A percentile compares a stretch with the other conserved stretches of the same genome.
These are phyloP conservation scores for Podarcis siculus DNA, from an alignment of 2,797 vertebrate species.

Conservation along the genomic window DNA sequence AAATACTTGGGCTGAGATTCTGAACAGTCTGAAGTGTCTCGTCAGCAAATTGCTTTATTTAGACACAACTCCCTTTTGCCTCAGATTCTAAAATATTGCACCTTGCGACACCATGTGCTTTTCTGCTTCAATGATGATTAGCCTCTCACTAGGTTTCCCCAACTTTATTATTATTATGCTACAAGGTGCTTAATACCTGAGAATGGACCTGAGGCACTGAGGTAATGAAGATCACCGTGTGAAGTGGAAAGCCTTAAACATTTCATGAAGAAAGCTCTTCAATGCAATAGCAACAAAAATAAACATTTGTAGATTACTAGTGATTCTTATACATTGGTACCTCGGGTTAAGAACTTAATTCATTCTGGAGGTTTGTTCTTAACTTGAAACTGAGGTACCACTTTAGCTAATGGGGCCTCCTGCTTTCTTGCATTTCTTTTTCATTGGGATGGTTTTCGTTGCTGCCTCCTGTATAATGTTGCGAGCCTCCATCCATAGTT, in stretches of 20 bases:
- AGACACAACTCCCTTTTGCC: background rate
- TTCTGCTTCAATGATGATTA: constrained; percentile 22
- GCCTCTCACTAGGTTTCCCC: background rate
- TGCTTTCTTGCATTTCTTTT: too few species aligned
- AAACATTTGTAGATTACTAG: background rate
- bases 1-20: background rate
- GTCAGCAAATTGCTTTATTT: background rate
- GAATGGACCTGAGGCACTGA: fast-evolving
- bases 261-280: background rate
- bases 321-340: background rate
- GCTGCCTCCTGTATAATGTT: too few species aligned
- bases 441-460: too few species aligned
- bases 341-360: too few species aligned
- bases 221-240: background rate
- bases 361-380: too few species aligned
- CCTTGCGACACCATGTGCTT: constrained; percentile 1
- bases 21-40: background rate
- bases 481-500: too few species aligned
- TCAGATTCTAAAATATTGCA: background rate
- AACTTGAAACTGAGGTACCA: too few species aligned
- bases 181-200: background rate
- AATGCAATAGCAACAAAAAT: background rate
- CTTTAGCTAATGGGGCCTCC: too few species aligned
- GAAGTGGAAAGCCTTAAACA: constrained; percentile 5
- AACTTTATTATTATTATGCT: constrained; percentile 8